phyloP scores from a whole-genome alignment of 2,888 invertebrate species.

The Cataglyphis cursor region DNA sequence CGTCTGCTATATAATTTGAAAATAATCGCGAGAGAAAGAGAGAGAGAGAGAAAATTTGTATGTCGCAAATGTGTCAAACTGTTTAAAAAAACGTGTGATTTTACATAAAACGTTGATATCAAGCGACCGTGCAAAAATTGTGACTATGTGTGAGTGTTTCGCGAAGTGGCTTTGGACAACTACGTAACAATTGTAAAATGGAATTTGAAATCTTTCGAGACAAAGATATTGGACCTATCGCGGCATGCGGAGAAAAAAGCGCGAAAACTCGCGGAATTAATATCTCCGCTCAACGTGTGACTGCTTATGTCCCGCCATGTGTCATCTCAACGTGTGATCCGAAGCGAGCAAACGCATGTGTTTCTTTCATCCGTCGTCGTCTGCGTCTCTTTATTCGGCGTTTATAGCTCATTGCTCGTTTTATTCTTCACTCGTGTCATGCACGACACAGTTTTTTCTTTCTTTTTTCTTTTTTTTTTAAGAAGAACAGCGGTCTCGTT shows the following conservation, averaged over 20 bases:
- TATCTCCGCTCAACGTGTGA: slow-evolving; percentile 68
- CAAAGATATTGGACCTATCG: slow-evolving; percentile 55
- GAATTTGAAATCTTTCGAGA: slow-evolving; percentile 66
- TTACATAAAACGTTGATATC: slow-evolving; percentile 39
- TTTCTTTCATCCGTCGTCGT: slow-evolving; percentile 21
- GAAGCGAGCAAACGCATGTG: background rate
- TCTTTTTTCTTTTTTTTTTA: background rate
- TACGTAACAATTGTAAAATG: slow-evolving; percentile 72
- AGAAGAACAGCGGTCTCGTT: slow-evolving; percentile 20
- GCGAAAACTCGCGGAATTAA: slow-evolving; percentile 69
- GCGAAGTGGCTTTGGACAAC: slow-evolving; percentile 65
- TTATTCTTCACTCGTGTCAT: slow-evolving; percentile 42
- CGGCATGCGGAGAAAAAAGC: slow-evolving; percentile 61
- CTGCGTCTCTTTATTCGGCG: slow-evolving; percentile 35
- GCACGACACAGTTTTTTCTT: background rate
- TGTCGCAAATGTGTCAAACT: background rate
- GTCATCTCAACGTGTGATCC: slow-evolving; percentile 60
- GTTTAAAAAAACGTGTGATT: slow-evolving; percentile 62
- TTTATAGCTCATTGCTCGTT: slow-evolving; percentile 23
- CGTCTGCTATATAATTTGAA: slow-evolving; percentile 62
- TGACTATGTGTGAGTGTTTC: slow-evolving; percentile 28
- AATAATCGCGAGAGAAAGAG: slow-evolving; percentile 57
- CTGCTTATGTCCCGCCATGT: slow-evolving; percentile 57
- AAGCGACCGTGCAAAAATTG: slow-evolving; percentile 24
- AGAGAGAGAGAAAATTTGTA: slow-evolving; percentile 41